A percentile compares a stretch with the other conserved stretches of the same genome.
Evolutionary conservation across 37 sponge, comb jelly and placozoan genomes (phyloP).

Genomic region (Aphrocallistes beatrix): DNA sequence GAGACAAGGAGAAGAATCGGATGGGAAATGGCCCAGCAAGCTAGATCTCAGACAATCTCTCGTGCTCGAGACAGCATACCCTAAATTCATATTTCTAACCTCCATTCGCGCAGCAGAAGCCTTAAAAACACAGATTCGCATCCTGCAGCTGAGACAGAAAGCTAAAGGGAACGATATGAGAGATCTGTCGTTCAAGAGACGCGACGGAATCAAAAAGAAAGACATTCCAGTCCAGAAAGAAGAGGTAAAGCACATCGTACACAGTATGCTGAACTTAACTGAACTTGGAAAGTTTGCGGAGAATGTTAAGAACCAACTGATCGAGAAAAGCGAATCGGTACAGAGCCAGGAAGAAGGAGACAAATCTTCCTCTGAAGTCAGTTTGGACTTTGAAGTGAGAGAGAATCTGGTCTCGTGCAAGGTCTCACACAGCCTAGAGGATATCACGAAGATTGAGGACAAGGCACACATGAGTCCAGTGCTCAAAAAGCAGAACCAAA

Average conservation of each 20-base stretch:
- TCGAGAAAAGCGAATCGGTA: background rate
- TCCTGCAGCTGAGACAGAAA: background rate
- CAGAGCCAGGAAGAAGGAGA: background rate
- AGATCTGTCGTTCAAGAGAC: background rate
- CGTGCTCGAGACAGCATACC: background rate
- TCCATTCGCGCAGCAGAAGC: constrained; percentile 10
- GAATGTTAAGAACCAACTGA: background rate
- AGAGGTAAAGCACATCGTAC: background rate
- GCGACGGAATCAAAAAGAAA: background rate
- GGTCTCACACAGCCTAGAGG: constrained; percentile 5
- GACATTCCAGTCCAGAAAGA: background rate
- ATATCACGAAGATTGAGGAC: background rate
- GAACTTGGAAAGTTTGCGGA: background rate
- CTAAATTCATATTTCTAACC: background rate
- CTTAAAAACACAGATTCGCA: background rate
- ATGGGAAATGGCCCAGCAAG: constrained; percentile 2
- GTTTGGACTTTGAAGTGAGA: constrained; percentile 10
- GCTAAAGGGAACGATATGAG: background rate
- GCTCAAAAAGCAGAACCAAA: background rate
- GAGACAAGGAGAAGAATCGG: background rate
- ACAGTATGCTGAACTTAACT: background rate
- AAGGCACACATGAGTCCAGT: background rate
- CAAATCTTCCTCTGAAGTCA: background rate
- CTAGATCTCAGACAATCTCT: background rate
- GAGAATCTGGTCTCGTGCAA: background rate